Percentiles rank a stretch among this genome's conserved stretches.
phyloP scores from a whole-genome alignment of 2,113 vertebrate genomes.

The Meriones unguiculatus region DNA sequence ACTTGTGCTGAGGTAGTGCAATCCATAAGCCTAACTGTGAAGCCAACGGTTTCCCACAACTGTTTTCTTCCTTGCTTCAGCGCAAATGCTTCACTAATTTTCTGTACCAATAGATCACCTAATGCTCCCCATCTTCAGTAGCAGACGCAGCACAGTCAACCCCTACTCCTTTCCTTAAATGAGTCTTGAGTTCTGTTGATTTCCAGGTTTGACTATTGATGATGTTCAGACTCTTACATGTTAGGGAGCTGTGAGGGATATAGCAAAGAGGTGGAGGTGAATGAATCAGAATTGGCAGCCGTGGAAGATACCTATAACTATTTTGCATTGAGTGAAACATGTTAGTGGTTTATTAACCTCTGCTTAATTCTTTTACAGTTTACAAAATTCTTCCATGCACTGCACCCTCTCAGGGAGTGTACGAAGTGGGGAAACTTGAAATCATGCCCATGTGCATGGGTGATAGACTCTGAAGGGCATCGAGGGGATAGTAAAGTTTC shows the following conservation, averaged over 20 bases:
- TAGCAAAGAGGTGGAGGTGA: neutral
- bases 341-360: neutral
- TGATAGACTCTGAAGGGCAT: neutral
- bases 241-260: neutral
- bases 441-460: neutral
- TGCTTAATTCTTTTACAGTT: conserved; percentile 6
- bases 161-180: neutral
- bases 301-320: neutral
- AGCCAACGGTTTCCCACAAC: neutral
- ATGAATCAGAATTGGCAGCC: neutral
- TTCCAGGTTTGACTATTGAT: neutral
- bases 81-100: conserved; percentile 26
- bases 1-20: conserved; percentile 18
- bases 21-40: neutral
- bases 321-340: conserved; percentile 19
- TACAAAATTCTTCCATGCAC: neutral
- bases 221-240: neutral
- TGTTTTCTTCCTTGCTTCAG: conserved; percentile 25
- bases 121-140: neutral
- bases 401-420: neutral
- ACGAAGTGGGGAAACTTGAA: neutral
- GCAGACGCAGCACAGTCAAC: neutral
- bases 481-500: neutral
- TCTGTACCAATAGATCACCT: conserved; percentile 23
- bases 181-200: conserved; percentile 2